Base-by-base conservation (phyloP, 2,797 vertebrate genomes). In the Betta splendens region DNA sequence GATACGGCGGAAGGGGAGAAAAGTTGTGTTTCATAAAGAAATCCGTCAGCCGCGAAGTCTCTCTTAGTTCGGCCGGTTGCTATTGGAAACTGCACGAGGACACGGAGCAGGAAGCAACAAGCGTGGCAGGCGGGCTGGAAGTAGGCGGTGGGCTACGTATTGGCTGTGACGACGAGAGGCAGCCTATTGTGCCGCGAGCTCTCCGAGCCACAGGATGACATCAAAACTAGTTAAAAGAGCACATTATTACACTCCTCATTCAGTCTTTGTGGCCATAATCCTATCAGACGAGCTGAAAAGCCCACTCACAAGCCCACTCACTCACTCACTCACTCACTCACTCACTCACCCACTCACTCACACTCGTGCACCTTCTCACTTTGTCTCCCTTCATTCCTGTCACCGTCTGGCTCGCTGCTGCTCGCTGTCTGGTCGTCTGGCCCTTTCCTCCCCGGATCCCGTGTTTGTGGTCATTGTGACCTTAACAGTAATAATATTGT, bases 41-140 rank as follows among this genome's bases (percentile, higher is more conserved):
- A n/a, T n/a, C 79, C 83, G 81, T 84, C 72, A 72, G 59, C 53
- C 76, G 65, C 75, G 81, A 81, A 87, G 79, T 75, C 58, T 83
- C 52, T 84, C 79, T 83, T 69, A 77, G 54, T 80, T 88, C 78
- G 53, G 53, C 68, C 58, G 81, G 87, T 91, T 91, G 89, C 89
- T 67, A 90, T 87, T 85, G 87, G 89, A 89, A 88, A 90, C 89
- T 86, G 85, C 63, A 76, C 18, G 40, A 75, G 69, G 75, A 85
- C 72, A 76, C 35, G 37, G 64, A 69, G 66, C 43, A 72, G 78
- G 67, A 61, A 80, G 70, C 65, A 86, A 77, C 71, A 75, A 81
- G 75, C 76, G 72, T 64, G 52, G 68, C 77, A 74, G 69, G 51
- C 77, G 51, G 72, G 75, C 59, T 76, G 72, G 47, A 80, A 75